Evolutionary conservation across 2,797 vertebrate genomes (phyloP), one percentile per base, ranked within the genome.

Genomic region (Alexandromys oeconomus): DNA sequence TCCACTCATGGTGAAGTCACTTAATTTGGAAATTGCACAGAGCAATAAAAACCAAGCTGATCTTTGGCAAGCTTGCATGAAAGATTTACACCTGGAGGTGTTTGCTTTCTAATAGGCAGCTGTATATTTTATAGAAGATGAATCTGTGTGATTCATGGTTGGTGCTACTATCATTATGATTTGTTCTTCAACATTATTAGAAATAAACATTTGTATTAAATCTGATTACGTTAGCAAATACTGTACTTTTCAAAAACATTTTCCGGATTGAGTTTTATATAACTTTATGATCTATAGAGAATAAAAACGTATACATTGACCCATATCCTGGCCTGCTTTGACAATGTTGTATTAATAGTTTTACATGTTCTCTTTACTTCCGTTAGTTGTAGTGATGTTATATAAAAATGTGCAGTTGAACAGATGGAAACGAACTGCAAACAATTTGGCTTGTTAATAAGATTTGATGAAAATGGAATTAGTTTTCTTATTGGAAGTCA

Each of bases 21-120:
- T 98, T 95, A 98, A 96, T 97, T 98, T 89, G 65, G 88, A 97
- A 97, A 96, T 94, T 97, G 43, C 59, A 80, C 43, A 94, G 67
- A 97, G 96, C 95, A 96, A 48, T 95, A 87, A 96, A 98, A 98
- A 89, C 17, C 1, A 93, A 97, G 34, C 79, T 97, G 97, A 96
- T 97, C 84, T 87, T 74, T 91, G 91, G 78, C 92, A 97, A 92
- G 34, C 51, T 82, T 61, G 73, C 89, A 80, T 88, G 94, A 91
- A 91, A 97, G 93, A 96, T 87, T 86, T 92, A 92, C 80, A 90
- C 67, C 71, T 91, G 27, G 11, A 92, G 84, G 46, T 67, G 73
- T 93, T 84, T 96, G 65, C 73, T 79, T 96, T 96, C 92, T 88
- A 43, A 63, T 71, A 37, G 82, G 82, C 61, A 91, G 80, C 79